These are phyloP conservation scores for Listrodromus nycthemerus DNA, from an alignment of 2,888 invertebrate species.

Conservation along the genomic window DNA sequence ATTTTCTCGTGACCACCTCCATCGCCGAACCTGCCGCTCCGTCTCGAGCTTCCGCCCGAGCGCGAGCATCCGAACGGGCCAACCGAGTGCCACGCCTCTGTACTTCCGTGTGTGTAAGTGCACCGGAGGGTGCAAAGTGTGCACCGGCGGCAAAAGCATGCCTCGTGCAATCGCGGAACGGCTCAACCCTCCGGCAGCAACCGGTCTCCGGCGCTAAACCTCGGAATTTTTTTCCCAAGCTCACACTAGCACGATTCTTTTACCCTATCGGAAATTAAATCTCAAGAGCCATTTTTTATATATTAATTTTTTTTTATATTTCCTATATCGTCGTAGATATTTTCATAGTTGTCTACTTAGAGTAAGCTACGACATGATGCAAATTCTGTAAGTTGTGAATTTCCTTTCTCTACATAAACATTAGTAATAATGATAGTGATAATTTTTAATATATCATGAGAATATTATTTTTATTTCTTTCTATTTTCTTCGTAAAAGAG, in stretches of 20 bases:
- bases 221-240: constrained; percentile 12
- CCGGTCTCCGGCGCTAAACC: background rate
- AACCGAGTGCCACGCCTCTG: constrained; percentile 78
- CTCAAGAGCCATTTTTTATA: background rate
- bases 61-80: constrained; percentile 74
- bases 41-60: constrained; percentile 68
- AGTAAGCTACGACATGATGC: no score
- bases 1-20: constrained; percentile 53
- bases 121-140: constrained; percentile 43
- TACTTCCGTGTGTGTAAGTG: constrained; percentile 67
- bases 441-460: background rate
- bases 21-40: constrained; percentile 18
- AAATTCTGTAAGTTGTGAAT: no score
- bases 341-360: no score
- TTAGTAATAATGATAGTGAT: no score
- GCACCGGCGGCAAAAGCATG: constrained; percentile 40
- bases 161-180: constrained; percentile 32
- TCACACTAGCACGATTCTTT: background rate
- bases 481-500: no score
- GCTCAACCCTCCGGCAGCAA: constrained; percentile 17
- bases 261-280: background rate
- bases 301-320: background rate
- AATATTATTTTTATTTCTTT: background rate
- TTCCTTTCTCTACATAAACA: no score
- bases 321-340: no score